phyloP scores from a whole-genome alignment of 2,797 vertebrate genomes.

The Phalanger gymnotis region DNA sequence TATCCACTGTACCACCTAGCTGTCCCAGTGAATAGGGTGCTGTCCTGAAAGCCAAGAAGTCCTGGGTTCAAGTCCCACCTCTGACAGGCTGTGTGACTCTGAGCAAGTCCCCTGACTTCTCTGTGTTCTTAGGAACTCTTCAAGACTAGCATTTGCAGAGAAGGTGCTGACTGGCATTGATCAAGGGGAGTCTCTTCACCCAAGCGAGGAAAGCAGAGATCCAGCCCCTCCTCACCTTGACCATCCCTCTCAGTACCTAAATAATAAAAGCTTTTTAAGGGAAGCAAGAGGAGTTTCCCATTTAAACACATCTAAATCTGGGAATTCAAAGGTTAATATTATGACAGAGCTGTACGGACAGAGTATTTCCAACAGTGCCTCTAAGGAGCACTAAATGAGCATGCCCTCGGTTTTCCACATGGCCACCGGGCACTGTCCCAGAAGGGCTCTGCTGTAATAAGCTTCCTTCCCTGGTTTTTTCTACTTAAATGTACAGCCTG shows the following conservation, averaged over 20 bases:
- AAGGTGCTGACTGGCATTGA: neutral
- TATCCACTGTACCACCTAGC: neutral
- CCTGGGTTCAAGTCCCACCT: neutral
- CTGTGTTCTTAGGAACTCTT: neutral
- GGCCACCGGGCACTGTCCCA: neutral
- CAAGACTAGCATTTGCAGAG: neutral
- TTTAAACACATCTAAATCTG: too few species aligned
- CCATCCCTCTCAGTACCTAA: neutral
- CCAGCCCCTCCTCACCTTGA: neutral
- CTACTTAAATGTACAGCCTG: neutral
- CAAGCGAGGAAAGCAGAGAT: neutral
- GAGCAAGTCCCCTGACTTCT: neutral
- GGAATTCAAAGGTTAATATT: neutral
- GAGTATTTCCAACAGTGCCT: neutral
- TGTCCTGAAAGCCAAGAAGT: neutral
- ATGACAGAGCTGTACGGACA: neutral
- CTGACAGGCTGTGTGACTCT: neutral
- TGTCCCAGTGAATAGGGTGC: neutral
- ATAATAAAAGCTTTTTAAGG: neutral
- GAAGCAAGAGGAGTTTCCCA: neutral
- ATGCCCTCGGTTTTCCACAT: neutral
- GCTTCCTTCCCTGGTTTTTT: neutral
- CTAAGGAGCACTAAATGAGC: neutral
- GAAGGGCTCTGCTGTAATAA: rapidly evolving
- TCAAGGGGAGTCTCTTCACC: neutral